These are phyloP conservation scores for Plodia interpunctella DNA, from an alignment of 1,140 invertebrate species.

Conservation along the genomic window DNA sequence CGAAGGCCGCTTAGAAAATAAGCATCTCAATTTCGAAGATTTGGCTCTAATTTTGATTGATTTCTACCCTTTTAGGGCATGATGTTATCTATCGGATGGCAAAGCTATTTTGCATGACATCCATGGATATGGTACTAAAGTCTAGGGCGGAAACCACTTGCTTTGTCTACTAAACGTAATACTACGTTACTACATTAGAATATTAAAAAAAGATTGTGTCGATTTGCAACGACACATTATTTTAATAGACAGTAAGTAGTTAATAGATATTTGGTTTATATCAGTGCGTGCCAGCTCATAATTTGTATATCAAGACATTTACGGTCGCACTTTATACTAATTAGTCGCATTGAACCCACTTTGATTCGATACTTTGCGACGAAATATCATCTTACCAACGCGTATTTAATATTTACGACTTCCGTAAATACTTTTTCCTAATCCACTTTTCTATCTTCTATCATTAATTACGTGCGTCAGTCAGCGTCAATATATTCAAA, in stretches of 20 bases:
- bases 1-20: too few relatives aligned
- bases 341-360: background rate
- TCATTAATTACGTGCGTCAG: background rate
- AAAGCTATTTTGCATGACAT: too few relatives aligned
- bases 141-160: too few relatives aligned
- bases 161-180: too few relatives aligned
- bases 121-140: too few relatives aligned
- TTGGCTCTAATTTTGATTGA: too few relatives aligned
- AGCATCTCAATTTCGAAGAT: too few relatives aligned
- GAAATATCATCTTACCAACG: background rate
- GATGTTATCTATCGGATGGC: too few relatives aligned
- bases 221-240: too few relatives aligned
- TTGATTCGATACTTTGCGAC: background rate
- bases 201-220: too few relatives aligned
- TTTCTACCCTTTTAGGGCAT: too few relatives aligned
- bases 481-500: background rate
- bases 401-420: background rate
- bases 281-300: slow-evolving; percentile 25
- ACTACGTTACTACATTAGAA: too few relatives aligned
- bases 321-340: background rate
- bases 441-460: background rate
- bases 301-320: slow-evolving; percentile 18
- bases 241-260: slow-evolving; percentile 8
- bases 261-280: slow-evolving; percentile 25
- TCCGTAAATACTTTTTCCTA: background rate